Evolutionary conservation across 2,113 vertebrate genomes (phyloP), one percentile per base, ranked within the genome.

Genomic region (Phaethornis superciliosus): DNA sequence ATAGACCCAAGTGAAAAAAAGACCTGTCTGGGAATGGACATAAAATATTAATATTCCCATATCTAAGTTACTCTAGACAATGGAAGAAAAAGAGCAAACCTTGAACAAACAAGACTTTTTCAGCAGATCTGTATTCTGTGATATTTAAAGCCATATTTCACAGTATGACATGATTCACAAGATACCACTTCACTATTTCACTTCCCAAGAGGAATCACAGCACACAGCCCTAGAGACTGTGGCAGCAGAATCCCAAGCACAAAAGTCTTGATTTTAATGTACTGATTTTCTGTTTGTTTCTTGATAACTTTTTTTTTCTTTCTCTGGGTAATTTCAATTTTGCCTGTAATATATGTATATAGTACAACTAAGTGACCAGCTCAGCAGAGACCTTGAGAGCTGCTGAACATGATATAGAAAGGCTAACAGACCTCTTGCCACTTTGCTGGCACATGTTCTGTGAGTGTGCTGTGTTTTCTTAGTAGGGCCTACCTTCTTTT

Each of bases 1-100:
- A 82, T 68, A 27, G 60, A 94, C 22, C 21, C 37, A 42, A 69
- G 42, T 94, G 77, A 94, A 97, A 93, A 93, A 93, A 95, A 90
- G 92, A 93, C 71, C 81, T 96, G 82, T 85, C 89, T 82, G 62
- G 69, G 89, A 95, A 87, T 35, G 40, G 82, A 83, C 75, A 89
- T 90, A 81, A 95, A 93, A 95, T 94, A 96, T 83, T 94, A 95
- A 97, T 95, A 94, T 91, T 88, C 64, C 54, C 9, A 4, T 85
- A 93, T 69, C 75, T 77, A 59, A 68, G 28, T 64, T 92, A 59
- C 49, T 72, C 68, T 90, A 85, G 69, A 80, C 74, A 94, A 75
- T 10, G 15, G 44, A 87, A 88, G 56, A 88, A 94, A 83, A 94
- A 94, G 72, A 81, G 12, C 16, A 71, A 79, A 72, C 54, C 81